Base-by-base conservation (phyloP, 1,140 invertebrate species). In the Macrobrachium rosenbergii region DNA sequence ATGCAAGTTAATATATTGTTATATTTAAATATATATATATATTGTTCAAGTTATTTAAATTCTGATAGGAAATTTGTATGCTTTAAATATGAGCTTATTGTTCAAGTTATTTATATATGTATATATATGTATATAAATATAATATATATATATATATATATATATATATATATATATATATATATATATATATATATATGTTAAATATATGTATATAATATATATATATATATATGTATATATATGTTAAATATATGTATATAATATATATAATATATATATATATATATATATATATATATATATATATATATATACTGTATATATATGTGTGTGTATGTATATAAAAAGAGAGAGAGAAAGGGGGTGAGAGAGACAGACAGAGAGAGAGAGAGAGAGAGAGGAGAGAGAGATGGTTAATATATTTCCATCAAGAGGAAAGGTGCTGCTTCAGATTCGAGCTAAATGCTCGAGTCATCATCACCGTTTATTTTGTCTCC, bases 271-370 rank as follows among this genome's bases (percentile, higher is more conserved):
- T 64, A 64, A 14, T 64, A 64, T 64, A 64, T 64, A 64, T 64
- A 64, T 64, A 64, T 64, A 64, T 64, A 64, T 64, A 64, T 64
- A 64, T 64, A 64, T 64, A 64, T 64, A 64, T 64, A 64, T 64
- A 64, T 64, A 64, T 64, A 64, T n/a, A 10, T 64, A 64, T 64
- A 64, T 64, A n/a, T 67, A 67, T 67, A 21, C n/a, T 16, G 8
- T 67, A 23, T 67, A 21, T 67, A 67, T 67, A 67, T 67, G 7
- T n/a, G n/a, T n/a, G n/a, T n/a, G n/a, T n/a, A n/a, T n/a, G n/a
- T n/a, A n/a, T n/a, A n/a, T n/a, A n/a, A n/a, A n/a, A n/a, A n/a
- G n/a, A n/a, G 0, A 69, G 1, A 19, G 0, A 69, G 12, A 28
- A 10, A 69, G 12, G 6, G 14, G 19, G 3, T 6, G 5, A 23